Percentiles rank a stretch among this genome's conserved stretches.
phyloP scores from a whole-genome alignment of 1,140 invertebrate species.

The Habropoda laboriosa region DNA sequence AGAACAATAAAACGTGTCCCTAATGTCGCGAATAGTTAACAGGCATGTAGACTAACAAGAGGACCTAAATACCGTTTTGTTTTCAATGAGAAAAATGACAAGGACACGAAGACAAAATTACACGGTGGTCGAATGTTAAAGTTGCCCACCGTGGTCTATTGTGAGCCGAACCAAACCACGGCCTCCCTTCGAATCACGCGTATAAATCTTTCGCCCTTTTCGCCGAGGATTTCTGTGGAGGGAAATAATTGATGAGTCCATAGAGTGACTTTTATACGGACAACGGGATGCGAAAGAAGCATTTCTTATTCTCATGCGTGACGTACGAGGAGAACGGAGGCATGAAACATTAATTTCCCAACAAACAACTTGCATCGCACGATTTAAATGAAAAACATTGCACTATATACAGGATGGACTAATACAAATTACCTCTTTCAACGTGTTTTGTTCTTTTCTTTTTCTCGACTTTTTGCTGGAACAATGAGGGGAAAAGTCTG shows the following conservation, averaged over 20 bases:
- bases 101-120: background rate
- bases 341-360: background rate
- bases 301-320: background rate
- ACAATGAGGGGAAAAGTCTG: no score
- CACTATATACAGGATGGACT: no score
- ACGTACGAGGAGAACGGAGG: background rate
- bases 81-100: background rate
- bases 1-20: no score
- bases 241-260: constrained; percentile 6
- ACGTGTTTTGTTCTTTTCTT: no score
- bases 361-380: background rate
- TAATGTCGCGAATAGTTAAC: no score
- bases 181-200: background rate
- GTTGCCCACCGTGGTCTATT: background rate
- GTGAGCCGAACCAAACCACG: no score
- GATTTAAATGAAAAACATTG: no score
- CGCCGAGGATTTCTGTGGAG: background rate
- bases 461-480: no score
- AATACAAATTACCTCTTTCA: no score
- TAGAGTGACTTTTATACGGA: background rate
- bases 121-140: constrained; percentile 3
- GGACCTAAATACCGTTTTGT: background rate
- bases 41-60: no score
- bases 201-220: background rate
- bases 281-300: background rate